These are phyloP conservation scores for Venturia canescens DNA, from an alignment of 1,140 invertebrate species.

Conservation along the genomic window DNA sequence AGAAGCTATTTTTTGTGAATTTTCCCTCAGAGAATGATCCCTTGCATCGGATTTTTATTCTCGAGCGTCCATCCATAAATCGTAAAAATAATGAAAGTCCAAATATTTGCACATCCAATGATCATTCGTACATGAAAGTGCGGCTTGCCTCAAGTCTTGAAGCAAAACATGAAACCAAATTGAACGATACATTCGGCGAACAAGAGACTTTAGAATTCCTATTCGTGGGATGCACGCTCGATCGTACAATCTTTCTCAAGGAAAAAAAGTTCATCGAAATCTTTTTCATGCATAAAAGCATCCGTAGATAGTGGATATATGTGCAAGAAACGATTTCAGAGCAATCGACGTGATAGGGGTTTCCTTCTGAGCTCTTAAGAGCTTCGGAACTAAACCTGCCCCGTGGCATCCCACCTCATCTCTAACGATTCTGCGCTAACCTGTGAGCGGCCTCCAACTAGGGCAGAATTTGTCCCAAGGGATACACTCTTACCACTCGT, in stretches of 20 bases:
- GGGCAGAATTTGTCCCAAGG: slow-evolving; percentile 66
- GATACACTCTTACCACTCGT: slow-evolving; percentile 51
- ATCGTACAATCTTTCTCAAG: neutral
- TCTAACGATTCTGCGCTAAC: slow-evolving; percentile 59
- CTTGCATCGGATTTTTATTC: too few species aligned
- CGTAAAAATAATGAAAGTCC: too few species aligned
- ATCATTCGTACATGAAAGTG: too few species aligned
- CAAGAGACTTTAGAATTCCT: too few species aligned
- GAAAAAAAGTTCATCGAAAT: neutral
- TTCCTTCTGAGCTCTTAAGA: slow-evolving; percentile 61
- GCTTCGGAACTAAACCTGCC: slow-evolving; percentile 48
- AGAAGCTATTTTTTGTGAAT: neutral
- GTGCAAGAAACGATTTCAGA: slow-evolving; percentile 65
- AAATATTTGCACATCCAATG: too few species aligned
- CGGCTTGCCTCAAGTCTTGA: too few species aligned
- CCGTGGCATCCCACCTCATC: slow-evolving; percentile 47
- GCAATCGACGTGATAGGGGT: slow-evolving; percentile 66
- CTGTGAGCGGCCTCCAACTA: slow-evolving; percentile 66
- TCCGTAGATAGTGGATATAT: neutral
- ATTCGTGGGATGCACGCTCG: neutral
- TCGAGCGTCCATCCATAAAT: too few species aligned
- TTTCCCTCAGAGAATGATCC: too few species aligned
- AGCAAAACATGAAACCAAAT: too few species aligned
- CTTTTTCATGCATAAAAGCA: slow-evolving; percentile 11
- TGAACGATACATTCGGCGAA: too few species aligned